Conservation (phyloP, 2,113 vertebrate species). For the Bubo blakistoni region DNA sequence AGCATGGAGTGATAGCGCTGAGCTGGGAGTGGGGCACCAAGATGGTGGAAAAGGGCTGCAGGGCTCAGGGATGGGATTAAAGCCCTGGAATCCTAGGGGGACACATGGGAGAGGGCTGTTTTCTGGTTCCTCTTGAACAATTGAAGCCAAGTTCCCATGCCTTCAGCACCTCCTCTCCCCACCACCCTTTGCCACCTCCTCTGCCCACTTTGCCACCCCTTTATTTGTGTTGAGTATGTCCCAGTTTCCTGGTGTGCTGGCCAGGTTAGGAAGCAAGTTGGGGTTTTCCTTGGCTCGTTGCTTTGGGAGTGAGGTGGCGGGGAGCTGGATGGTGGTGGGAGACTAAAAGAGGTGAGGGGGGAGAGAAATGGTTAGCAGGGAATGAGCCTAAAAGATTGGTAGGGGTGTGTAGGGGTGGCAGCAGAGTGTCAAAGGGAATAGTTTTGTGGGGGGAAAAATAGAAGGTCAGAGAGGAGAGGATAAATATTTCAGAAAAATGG, state of each 20-base stretch:
- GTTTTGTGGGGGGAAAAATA: fast-evolving
- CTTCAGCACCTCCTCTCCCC: not conserved
- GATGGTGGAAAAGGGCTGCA: not conserved
- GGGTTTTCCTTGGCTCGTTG: not conserved
- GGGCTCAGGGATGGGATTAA: not conserved
- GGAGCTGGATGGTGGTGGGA: not conserved
- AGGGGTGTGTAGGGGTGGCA: too few species aligned
- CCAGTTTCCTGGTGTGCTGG: fast-evolving
- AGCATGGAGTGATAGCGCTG: fast-evolving
- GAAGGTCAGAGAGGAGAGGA: not conserved
- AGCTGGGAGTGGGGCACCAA: fast-evolving
- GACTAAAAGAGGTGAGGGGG: not conserved
- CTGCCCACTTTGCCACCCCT: not conserved
- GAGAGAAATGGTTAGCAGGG: not conserved
- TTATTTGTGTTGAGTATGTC: not conserved
- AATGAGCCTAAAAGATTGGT: not conserved
- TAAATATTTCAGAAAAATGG: not conserved
- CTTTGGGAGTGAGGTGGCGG: not conserved
- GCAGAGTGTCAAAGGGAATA: not conserved
- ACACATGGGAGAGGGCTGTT: not conserved
- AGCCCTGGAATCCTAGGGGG: not conserved
- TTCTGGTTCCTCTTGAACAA: not conserved
- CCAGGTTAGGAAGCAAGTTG: not conserved
- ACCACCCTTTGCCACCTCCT: not conserved
- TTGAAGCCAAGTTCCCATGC: not conserved